Evolutionary conservation across 2,797 vertebrate genomes (phyloP), one percentile per base, ranked within the genome.

Genomic region (Microctenopoma steveboyesi): DNA sequence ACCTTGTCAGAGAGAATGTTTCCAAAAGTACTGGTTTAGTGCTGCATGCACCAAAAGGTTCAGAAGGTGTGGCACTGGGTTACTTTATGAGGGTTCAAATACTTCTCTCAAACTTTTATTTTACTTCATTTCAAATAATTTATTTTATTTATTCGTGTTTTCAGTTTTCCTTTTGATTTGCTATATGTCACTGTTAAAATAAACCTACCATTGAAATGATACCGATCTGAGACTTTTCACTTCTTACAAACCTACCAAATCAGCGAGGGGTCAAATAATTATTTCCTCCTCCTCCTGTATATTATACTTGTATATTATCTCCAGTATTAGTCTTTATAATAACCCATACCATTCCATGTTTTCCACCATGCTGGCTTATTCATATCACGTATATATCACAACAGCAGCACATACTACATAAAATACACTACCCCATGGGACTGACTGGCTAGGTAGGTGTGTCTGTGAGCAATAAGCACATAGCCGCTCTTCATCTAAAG

Each of bases 401-500:
- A 33, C 30, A 33, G 7, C 5, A 33, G 30, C 69, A 60, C 28
- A 1, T 14, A 50, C 72, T 79, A 74, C 74, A 83, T 89, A 76
- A 76, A 76, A 79, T 86, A 55, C 79, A 83, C 71, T 63, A 60
- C 50, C 45, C 39, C 10, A 59, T 72, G n/a, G 3, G 37, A 72
- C 51, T 75, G 63, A 64, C 22, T 69, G 65, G 53, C 28, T 50
- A 42, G 64, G 55, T 73, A 69, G 68, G 59, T 48, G 74, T 69
- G 59, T 48, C 72, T 60, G 69, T 81, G 76, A 88, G 74, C 77
- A 78, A 82, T 62, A 75, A 63, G 51, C 50, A 6, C 48, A 4
- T 22, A 47, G 53, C 55, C 64, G 55, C 61, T 69, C 49, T 9
- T 51, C 69, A 72, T 83, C 62, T 42, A 66, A 49, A 40, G 37